A percentile compares a stretch with the other conserved stretches of the same genome.
Evolutionary conservation across 2,888 invertebrate genomes (phyloP).

Genomic region (Sinopyrophorus schimmeli): DNA sequence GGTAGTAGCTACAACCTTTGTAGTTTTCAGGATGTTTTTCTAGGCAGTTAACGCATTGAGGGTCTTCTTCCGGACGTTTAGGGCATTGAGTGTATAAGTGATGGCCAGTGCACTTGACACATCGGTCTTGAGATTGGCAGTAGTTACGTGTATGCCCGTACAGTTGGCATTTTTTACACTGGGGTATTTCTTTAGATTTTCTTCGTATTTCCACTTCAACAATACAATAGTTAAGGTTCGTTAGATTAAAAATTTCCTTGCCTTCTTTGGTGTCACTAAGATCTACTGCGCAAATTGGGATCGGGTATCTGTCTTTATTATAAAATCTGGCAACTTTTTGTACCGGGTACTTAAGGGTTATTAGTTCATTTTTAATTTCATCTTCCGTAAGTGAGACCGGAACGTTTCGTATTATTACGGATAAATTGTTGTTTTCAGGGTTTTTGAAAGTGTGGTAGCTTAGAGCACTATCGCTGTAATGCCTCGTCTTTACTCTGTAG

Average conservation of each 20-base stretch:
- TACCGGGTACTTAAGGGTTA: slow-evolving; percentile 3
- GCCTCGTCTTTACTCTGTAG: slow-evolving; percentile 6
- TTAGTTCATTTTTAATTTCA: slow-evolving; percentile 12
- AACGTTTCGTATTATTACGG: background rate
- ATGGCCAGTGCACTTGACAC: slow-evolving; percentile 8
- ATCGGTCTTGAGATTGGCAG: slow-evolving; percentile 7
- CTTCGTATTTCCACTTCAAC: slow-evolving; percentile 8
- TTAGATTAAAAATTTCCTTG: slow-evolving; percentile 3
- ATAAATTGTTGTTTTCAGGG: slow-evolving; percentile 2
- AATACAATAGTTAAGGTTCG: slow-evolving; percentile 7
- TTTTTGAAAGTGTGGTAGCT: slow-evolving; percentile 11
- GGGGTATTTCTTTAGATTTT: slow-evolving; percentile 12
- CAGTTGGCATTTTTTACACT: slow-evolving; percentile 4
- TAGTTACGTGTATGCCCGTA: slow-evolving; percentile 10
- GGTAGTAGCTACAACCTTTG: slow-evolving; percentile 3
- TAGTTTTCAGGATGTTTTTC: slow-evolving; percentile 2
- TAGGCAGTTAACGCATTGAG: slow-evolving; percentile 3
- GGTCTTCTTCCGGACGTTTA: slow-evolving; percentile 5
- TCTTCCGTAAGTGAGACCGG: slow-evolving; percentile 6
- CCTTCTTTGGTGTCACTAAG: slow-evolving; percentile 1
- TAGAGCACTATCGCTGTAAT: slow-evolving; percentile 6
- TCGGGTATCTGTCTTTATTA: slow-evolving; percentile 15
- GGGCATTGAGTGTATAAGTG: slow-evolving; percentile 2
- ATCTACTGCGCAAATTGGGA: slow-evolving; percentile 6
- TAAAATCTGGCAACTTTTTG: slow-evolving; percentile 12